Percentiles rank a stretch among this genome's conserved stretches.
Conservation (phyloP, 2,888 invertebrate genomes). For the Nebria brevicollis region DNA sequence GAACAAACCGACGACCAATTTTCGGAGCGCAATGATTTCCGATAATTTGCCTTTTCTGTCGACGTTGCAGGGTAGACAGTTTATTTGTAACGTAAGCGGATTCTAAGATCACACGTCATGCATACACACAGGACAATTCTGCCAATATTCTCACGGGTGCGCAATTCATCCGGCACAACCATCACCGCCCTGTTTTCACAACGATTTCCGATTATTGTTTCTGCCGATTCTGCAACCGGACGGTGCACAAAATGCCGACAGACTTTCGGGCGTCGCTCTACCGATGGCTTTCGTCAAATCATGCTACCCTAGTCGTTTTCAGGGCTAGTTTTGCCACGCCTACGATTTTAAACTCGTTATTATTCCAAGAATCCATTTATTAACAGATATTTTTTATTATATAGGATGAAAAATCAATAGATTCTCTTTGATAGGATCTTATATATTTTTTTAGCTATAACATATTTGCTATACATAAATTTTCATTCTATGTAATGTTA, state of each 20-base stretch:
- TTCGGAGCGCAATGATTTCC: conserved; percentile 52
- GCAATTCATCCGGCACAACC: not conserved
- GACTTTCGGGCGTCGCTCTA: not conserved
- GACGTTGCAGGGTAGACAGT: not conserved
- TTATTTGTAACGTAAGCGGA: not conserved
- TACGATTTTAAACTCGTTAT: conserved; percentile 23
- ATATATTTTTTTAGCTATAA: too few species aligned
- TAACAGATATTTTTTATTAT: not conserved
- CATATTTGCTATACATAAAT: too few species aligned
- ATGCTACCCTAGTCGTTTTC: conserved; percentile 23
- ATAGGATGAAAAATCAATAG: too few species aligned
- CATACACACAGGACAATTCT: not conserved
- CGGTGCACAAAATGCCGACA: not conserved
- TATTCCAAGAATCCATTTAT: conserved; percentile 2
- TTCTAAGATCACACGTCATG: not conserved
- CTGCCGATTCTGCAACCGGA: not conserved
- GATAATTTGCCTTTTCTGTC: conserved; percentile 49
- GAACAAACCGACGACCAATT: conserved; percentile 45
- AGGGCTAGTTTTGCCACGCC: conserved; percentile 38
- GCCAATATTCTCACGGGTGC: conserved; percentile 13
- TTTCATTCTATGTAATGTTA: too few species aligned
- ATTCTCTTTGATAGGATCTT: too few species aligned
- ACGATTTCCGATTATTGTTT: conserved; percentile 35
- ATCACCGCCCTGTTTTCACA: conserved; percentile 16
- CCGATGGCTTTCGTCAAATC: not conserved